Evolutionary conservation across 2,113 vertebrate genomes (phyloP), one percentile per base, ranked within the genome.

Genomic region (Melospiza melodia): DNA sequence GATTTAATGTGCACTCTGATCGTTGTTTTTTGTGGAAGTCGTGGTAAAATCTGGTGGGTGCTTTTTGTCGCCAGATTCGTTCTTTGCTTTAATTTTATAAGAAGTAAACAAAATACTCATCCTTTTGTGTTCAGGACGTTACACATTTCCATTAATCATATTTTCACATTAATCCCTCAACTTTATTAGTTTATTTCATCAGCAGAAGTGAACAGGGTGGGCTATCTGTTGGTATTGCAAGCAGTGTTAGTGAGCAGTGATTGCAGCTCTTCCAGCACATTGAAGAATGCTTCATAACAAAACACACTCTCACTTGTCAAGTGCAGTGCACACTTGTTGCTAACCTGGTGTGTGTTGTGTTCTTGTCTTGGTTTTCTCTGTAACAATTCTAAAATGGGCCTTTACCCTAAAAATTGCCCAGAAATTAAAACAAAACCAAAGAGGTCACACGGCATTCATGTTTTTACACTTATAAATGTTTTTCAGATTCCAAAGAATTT

Each of bases 1-100:
- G 86, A 83, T 97, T 97, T 97, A 95, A 97, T 96, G 81, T 51
- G 77, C 52, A 4, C 93, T 79, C 72, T 90, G 95, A 96, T 97
- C 8, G 16, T 82, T 96, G 24, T 22, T 27, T 79, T 92, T 74
- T 57, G 68, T 82, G 89, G 72, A 88, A 92, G 93, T 94, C 33
- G 3, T 33, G 51, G 90, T 80, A 80, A 90, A 92, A 94, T 79
- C 87, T 68, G 17, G 22, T 14, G 75, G 83, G 94, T 79, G 59
- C 1, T n/a, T 94, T 94, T 91, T 85, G 90, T 92, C 69, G 63
- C 78, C 81, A n/a, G 5, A 41, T 80, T 37, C 5, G 37, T 79
- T 73, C 37, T 92, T 59, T 35, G 71, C 62, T 90, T 61, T 62
- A 25, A 3, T 90, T 78, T 80, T 63, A 12, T 31, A 58, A 54